Conservation (phyloP, 1,140 invertebrate species). For the Chrysoperla carnea region DNA sequence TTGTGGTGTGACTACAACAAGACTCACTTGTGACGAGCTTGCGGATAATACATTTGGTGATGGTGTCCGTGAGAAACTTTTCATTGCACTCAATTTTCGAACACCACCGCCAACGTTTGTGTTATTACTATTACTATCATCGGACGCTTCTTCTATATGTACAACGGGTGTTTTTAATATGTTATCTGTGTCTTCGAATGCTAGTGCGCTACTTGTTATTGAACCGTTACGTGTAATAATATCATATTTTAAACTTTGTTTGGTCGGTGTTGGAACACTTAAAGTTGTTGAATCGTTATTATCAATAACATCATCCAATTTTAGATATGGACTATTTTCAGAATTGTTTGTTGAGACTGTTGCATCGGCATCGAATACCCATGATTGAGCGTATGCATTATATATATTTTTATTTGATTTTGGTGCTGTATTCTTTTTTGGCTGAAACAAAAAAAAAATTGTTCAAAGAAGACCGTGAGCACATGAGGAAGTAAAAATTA, state of each 20-base stretch:
- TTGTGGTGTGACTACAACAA: constrained; percentile 15
- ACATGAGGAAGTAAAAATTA: too few relatives aligned
- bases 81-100: constrained; percentile 24
- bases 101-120: constrained; percentile 5
- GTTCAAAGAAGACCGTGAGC: too few relatives aligned
- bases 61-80: constrained; percentile 24
- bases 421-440: constrained; percentile 13
- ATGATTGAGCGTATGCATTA: constrained; percentile 26
- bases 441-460: constrained; percentile 12
- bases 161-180: constrained; percentile 19
- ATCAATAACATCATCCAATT: constrained; percentile 6
- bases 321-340: constrained; percentile 13
- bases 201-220: not conserved
- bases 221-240: not conserved
- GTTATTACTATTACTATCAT: constrained; percentile 20
- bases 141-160: constrained; percentile 21
- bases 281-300: constrained; percentile 10
- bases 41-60: constrained; percentile 22
- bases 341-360: constrained; percentile 11
- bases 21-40: constrained; percentile 21
- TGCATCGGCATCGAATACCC: constrained; percentile 23
- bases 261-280: constrained; percentile 7
- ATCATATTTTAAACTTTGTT: constrained; percentile 7
- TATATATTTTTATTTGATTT: constrained; percentile 12
- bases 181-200: constrained; percentile 8